Conservation (phyloP, 1,140 invertebrate genomes). For the Trachymyrmex cornetzi region DNA sequence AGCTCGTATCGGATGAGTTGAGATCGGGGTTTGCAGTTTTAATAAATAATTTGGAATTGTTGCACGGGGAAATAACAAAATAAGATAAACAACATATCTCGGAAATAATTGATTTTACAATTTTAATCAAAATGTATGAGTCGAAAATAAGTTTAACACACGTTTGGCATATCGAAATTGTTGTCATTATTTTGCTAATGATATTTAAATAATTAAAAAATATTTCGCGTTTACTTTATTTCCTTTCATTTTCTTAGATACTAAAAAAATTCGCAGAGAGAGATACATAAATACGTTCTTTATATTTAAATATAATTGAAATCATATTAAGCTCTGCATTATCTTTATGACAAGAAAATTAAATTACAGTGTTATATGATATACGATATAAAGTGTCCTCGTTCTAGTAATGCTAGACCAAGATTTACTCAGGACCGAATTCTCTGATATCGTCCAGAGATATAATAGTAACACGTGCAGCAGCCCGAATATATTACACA, state of each 20-base stretch:
- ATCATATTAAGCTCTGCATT: background rate
- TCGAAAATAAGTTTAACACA: background rate
- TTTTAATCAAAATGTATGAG: constrained; percentile 6
- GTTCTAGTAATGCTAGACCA: background rate
- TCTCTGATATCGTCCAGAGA: constrained; percentile 13
- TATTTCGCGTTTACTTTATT: background rate
- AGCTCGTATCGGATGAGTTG: background rate
- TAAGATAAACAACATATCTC: background rate
- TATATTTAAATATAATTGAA: constrained; percentile 13
- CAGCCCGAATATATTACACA: background rate
- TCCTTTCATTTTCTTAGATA: constrained; percentile 4
- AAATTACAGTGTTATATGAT: background rate
- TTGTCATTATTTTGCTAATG: background rate
- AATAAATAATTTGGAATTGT: constrained; percentile 30
- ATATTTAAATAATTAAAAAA: background rate
- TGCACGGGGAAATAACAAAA: background rate
- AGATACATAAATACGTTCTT: constrained; percentile 4
- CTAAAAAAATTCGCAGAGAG: background rate
- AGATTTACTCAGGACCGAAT: background rate
- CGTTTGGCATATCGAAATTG: background rate
- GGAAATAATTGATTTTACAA: constrained; percentile 6
- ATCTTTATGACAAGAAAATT: background rate
- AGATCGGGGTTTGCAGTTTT: constrained; percentile 12
- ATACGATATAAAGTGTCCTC: background rate
- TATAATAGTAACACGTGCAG: constrained; percentile 19